phyloP scores from a whole-genome alignment of 92 coral and sea anemone genomes.

The Bergia sp. region DNA sequence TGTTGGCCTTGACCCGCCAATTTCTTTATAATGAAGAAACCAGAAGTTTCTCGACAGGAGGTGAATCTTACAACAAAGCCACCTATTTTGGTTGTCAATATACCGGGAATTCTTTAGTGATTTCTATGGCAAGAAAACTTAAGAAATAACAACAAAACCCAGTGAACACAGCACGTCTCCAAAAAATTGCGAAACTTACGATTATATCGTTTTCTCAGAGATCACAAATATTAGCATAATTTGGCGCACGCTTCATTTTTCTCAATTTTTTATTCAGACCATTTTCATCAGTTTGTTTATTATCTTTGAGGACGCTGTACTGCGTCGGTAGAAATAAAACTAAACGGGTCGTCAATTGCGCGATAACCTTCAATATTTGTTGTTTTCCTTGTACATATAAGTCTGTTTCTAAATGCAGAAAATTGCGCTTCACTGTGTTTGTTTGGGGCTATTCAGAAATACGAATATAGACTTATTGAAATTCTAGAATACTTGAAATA shows the following conservation, averaged over 20 bases:
- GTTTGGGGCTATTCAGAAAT: background rate
- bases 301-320: background rate
- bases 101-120: conserved; percentile 34
- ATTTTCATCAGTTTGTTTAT: background rate
- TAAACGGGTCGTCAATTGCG: background rate
- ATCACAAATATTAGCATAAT: conserved; percentile 5
- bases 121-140: conserved; percentile 17
- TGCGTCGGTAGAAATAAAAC: too few relatives aligned
- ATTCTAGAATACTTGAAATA: background rate
- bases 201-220: background rate
- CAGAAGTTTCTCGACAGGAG: conserved; percentile 25
- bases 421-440: background rate
- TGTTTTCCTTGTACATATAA: background rate
- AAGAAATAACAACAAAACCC: conserved; percentile 4
- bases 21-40: background rate
- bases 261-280: background rate
- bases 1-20: conserved; percentile 23
- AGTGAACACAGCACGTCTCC: conserved; percentile 31
- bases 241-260: background rate
- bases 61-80: conserved; percentile 11
- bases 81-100: conserved; percentile 17
- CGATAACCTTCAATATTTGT: background rate
- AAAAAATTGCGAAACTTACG: background rate
- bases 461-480: too few relatives aligned
- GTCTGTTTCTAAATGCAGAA: background rate